A percentile compares a stretch with the other conserved stretches of the same genome.
Evolutionary conservation across 2,113 vertebrate species (phyloP).

Genomic region (Tragulus kanchil): DNA sequence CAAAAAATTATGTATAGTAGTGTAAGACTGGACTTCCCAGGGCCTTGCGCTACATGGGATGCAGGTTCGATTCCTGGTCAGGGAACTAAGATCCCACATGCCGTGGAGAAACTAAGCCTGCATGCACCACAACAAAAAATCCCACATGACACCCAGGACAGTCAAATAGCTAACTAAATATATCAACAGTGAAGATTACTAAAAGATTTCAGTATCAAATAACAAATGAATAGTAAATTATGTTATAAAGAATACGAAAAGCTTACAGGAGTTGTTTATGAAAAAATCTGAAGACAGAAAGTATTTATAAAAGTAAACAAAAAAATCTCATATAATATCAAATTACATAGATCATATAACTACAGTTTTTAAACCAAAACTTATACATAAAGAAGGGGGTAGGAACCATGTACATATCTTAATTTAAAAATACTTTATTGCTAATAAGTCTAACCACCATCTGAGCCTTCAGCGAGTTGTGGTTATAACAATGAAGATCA

Average conservation of each 20-base stretch:
- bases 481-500: neutral
- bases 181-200: neutral
- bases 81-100: neutral
- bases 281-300: neutral
- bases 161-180: neutral
- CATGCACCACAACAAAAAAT: neutral
- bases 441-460: neutral
- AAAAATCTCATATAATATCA: neutral
- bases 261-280: neutral
- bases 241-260: neutral
- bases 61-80: neutral
- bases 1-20: neutral
- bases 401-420: neutral
- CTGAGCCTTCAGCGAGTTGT: neutral
- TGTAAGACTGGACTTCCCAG: neutral
- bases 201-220: conserved; percentile 2
- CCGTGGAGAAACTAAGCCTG: neutral
- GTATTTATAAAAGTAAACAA: neutral
- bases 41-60: neutral
- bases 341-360: neutral
- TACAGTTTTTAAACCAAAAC: neutral
- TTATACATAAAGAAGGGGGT: neutral
- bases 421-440: neutral
- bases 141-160: neutral
- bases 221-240: neutral